These are phyloP conservation scores for Hyphantria cunea DNA, from an alignment of 1,140 invertebrate genomes.

Conservation along the genomic window DNA sequence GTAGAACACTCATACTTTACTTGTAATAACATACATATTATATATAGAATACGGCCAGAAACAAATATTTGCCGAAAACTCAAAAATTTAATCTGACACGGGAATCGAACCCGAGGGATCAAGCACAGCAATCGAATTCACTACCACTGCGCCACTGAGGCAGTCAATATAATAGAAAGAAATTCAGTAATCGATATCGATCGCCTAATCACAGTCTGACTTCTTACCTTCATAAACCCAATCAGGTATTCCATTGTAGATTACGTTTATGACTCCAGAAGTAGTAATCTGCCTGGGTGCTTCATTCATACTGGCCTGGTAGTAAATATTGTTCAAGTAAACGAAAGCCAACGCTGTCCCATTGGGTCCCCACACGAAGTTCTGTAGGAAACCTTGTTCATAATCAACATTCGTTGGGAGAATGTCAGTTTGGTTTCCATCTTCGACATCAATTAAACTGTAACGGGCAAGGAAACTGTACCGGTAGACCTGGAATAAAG, in stretches of 20 bases:
- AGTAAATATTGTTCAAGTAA: constrained; percentile 90
- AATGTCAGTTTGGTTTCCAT: constrained; percentile 53
- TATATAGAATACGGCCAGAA: too few relatives aligned
- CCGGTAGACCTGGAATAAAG: constrained; percentile 79
- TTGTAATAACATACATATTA: too few relatives aligned
- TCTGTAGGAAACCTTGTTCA: constrained; percentile 82
- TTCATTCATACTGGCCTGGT: constrained; percentile 80
- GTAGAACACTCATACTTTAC: too few relatives aligned
- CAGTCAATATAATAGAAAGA: too few relatives aligned
- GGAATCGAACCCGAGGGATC: too few relatives aligned
- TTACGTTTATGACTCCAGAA: constrained; percentile 82
- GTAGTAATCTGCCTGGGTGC: constrained; percentile 81
- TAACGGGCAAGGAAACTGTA: constrained; percentile 78
- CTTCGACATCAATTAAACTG: constrained; percentile 76
- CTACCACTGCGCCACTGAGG: too few relatives aligned
- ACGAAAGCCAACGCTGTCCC: constrained; percentile 90
- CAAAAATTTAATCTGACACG: too few relatives aligned
- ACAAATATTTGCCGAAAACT: too few relatives aligned
- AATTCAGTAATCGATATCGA: too few relatives aligned
- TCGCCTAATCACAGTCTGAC: neutral
- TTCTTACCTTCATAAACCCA: constrained; percentile 88
- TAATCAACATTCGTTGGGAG: constrained; percentile 43
- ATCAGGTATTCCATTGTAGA: constrained; percentile 91
- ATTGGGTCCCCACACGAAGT: constrained; percentile 87
- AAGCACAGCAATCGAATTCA: too few relatives aligned